Base-by-base conservation (phyloP, 1,140 invertebrate species). In the Onthophagus taurus region DNA sequence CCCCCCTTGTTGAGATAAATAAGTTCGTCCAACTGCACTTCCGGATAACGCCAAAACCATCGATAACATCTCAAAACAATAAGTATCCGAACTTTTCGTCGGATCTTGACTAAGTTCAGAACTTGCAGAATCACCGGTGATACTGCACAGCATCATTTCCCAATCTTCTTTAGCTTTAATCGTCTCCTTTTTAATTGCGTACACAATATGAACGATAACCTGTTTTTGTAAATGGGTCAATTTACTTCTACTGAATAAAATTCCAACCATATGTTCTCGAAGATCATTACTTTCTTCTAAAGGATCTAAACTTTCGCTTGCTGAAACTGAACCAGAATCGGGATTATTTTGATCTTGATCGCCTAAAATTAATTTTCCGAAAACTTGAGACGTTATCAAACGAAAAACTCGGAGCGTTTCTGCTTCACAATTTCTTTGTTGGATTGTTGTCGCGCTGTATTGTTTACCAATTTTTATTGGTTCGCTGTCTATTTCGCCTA, bases 31-130 rank as follows among this genome's bases (percentile, higher is more conserved):
- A 0, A 95, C 89, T 1, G 80, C 74, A 48, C 90, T 95, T 3
- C 93, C 93, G 51, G 89, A 94, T n/a, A 97, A 65, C 0, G 94
- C 92, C 47, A 95, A 63, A 12, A 84, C 92, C 80, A 97, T 88
- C 1, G 89, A 95, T 5, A 97, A 67, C 87, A 97, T 92, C 71
- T 97, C 92, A 64, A 97, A 97, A 68, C 92, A 97, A 60, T 96
- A 97, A 6, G 89, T 90, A 68, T 97, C 93, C 2, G 81, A 68
- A 34, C 73, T 59, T 58, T 72, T 70, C 36, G 64, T 64, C 4
- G 68, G 52, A 50, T 78, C 65, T 66, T 51, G 66, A 60, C 57
- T 60, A 18, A 54, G 44, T 16, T 45, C 47, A 20, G 51, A 52
- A 16, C 51, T 57, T 8, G 51, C 48, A 2, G 49, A 44, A 4